Conservation (phyloP, 2,888 invertebrate species). For the Cephalotes varians region DNA sequence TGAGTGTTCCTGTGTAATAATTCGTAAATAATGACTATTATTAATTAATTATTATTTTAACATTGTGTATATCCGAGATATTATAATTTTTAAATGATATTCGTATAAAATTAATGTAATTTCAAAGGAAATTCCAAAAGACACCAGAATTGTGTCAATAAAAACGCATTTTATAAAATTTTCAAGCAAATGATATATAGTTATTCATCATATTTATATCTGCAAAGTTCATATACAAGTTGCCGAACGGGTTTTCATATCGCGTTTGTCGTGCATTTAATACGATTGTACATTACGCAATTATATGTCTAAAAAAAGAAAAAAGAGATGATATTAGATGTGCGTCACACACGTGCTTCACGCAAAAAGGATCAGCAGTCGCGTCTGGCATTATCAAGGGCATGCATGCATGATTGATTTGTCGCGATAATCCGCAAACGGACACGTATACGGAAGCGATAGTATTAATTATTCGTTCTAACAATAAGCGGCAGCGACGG, state of each 20-base stretch:
- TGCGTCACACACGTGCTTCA: background rate
- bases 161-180: background rate
- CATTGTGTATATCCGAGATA: background rate
- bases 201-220: background rate
- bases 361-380: background rate
- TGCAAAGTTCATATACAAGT: background rate
- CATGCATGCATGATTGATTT: slow-evolving; percentile 45
- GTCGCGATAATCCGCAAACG: slow-evolving; percentile 31
- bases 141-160: background rate
- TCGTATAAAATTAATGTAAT: background rate
- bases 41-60: background rate
- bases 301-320: background rate
- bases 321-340: background rate
- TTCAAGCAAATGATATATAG: background rate
- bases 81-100: background rate
- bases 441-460: slow-evolving; percentile 32
- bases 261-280: background rate
- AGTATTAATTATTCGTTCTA: slow-evolving; percentile 53
- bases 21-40: background rate
- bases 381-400: slow-evolving; percentile 7
- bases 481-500: slow-evolving; percentile 18
- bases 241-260: background rate
- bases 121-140: background rate
- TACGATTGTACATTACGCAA: slow-evolving; percentile 4
- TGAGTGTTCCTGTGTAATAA: background rate